phyloP scores from a whole-genome alignment of 2,888 invertebrate genomes.

The Perithous albicinctus region DNA sequence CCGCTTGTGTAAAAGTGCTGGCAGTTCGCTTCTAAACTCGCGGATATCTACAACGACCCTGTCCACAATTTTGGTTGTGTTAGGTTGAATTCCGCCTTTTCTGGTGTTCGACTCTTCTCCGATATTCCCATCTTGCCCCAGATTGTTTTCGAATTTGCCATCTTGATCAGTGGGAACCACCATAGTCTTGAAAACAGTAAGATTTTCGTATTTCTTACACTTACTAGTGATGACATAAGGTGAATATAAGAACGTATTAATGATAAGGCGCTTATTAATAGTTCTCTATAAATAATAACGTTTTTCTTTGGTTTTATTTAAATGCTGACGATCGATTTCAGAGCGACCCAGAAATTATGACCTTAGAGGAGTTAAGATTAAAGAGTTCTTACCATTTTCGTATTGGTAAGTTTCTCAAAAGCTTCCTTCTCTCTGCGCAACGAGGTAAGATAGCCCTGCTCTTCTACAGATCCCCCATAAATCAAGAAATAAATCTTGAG shows the following conservation, averaged over 20 bases:
- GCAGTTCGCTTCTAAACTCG: constrained; percentile 98
- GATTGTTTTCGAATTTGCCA: constrained; percentile 90
- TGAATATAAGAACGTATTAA: too few relatives aligned
- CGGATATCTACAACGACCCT: constrained; percentile 97
- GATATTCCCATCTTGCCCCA: constrained; percentile 79
- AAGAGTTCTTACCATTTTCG: constrained; percentile 91
- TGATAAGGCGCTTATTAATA: too few relatives aligned
- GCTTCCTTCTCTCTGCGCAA: constrained; percentile 96
- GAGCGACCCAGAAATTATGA: too few relatives aligned
- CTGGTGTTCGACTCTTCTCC: constrained; percentile 86
- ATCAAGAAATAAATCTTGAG: constrained; percentile 95
- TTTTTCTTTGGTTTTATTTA: too few relatives aligned
- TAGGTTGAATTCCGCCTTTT: constrained; percentile 87
- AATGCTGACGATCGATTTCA: neutral
- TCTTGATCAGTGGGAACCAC: constrained; percentile 95
- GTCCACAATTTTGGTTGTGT: constrained; percentile 57
- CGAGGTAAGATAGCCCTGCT: constrained; percentile 97
- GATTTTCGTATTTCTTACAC: too few relatives aligned
- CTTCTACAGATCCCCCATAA: constrained; percentile 97
- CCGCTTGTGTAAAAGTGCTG: constrained; percentile 95
- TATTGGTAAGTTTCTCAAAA: constrained; percentile 96
- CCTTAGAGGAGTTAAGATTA: neutral
- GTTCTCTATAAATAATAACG: too few relatives aligned
- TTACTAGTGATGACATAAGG: too few relatives aligned
- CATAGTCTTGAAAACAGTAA: constrained; percentile 88